Evolutionary conservation across 1,140 invertebrate species (phyloP), one percentile per base, ranked within the genome.

Genomic region (Magallana angulata): DNA sequence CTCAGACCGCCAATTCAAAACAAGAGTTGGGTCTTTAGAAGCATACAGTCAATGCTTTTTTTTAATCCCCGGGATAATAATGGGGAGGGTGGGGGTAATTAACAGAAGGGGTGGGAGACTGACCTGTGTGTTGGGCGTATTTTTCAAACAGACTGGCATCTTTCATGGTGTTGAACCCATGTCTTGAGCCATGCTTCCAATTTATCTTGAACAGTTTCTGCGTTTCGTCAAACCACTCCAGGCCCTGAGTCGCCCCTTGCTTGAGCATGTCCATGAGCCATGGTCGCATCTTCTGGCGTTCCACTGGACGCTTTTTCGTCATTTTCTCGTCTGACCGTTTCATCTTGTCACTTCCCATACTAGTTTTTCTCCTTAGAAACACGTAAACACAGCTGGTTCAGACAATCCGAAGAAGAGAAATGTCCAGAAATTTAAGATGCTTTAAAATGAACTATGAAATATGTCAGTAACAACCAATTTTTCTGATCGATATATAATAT

Each of bases 81-180:
- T 18, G 14, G 68, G 68, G 68, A 6, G 12, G 68, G 24, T 18
- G 36, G 24, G 24, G 14, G 24, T 8, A 76, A 76, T 8, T 16
- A 64, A 48, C 36, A 48, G 36, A 48, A 14, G 7, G 14, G 60
- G 11, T 16, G 6, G 14, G 14, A 14, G 24, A 71, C n/a, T 24
- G 64, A 94, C 94, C 93, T 88, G 93, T 92, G 86, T 94, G 93
- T 36, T 88, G 88, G n/a, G 92, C 92, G 91, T 92, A 94, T 87
- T 85, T 87, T 58, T 92, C 89, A 87, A 94, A 94, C n/a, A 94
- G 89, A 87, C 91, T 89, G 16, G 91, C 92, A 88, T 94, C 93
- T 58, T 87, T 91, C 12, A 87, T 87, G 12, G 90, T 86, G 81
- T 90, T 92, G 91, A 91, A 94, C 1, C 91, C 91, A 68, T 91